Evolutionary conservation across 2,797 vertebrate species (phyloP).

Genomic region (Cuniculus paca): DNA sequence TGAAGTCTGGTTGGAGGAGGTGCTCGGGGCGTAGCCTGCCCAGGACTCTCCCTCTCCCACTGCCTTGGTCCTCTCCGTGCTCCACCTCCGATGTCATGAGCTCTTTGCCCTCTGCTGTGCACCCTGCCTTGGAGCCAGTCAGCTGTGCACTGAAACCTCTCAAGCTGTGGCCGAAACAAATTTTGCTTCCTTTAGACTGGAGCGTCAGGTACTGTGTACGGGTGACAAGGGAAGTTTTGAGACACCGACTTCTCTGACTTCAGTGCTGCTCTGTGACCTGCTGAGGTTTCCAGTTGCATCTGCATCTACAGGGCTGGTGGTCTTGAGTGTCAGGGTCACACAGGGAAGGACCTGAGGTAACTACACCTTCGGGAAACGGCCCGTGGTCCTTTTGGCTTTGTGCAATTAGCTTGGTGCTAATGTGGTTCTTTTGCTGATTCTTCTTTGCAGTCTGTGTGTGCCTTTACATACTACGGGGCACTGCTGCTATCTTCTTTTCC

Average conservation of each 20-base stretch:
- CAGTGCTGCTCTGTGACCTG: too few species aligned
- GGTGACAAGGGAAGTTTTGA: fast-evolving
- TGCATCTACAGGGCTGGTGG: too few species aligned
- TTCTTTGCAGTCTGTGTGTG: too few species aligned
- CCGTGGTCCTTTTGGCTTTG: background rate
- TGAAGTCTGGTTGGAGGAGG: background rate
- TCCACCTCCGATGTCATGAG: background rate
- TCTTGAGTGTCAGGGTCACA: fast-evolving
- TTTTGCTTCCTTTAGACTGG: background rate
- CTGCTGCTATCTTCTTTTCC: background rate
- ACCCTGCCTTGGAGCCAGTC: background rate
- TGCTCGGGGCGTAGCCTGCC: background rate
- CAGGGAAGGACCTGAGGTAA: background rate
- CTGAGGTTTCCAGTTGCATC: too few species aligned
- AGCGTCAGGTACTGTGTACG: background rate
- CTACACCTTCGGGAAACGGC: too few species aligned
- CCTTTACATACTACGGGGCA: background rate
- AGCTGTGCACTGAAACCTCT: background rate
- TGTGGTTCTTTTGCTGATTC: background rate
- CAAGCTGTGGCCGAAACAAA: background rate
- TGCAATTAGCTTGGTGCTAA: background rate
- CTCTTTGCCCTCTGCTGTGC: background rate
- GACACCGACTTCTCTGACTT: background rate
- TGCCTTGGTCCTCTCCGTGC: background rate
- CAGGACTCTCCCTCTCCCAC: too few species aligned